A percentile compares a stretch with the other conserved stretches of the same genome.
Conservation (phyloP, 2,797 vertebrate genomes). For the Hydrophis major region DNA sequence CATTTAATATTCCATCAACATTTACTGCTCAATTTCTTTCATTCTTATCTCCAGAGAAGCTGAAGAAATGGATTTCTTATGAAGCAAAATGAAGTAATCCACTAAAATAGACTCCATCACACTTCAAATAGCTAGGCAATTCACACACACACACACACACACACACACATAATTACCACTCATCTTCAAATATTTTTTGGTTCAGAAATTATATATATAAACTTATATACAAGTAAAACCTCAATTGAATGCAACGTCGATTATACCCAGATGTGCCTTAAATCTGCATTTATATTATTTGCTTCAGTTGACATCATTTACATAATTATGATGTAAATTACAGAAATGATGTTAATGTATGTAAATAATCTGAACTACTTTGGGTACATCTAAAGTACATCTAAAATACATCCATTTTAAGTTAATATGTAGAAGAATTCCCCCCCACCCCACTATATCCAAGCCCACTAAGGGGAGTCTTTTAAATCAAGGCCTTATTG, state of each 20-base stretch:
- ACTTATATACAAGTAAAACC: not conserved
- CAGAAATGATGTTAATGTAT: not conserved
- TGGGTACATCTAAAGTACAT: not conserved
- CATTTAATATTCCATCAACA: not conserved
- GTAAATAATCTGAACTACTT: not conserved
- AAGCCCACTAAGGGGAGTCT: not conserved
- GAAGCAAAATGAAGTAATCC: not conserved
- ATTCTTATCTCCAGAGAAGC: not conserved
- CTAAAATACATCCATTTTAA: not conserved
- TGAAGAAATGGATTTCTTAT: not conserved
- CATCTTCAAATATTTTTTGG: not conserved
- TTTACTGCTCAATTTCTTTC: not conserved
- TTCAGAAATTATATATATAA: not conserved
- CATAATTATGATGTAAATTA: not conserved
- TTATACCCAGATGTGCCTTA: not conserved
- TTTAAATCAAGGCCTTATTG: not conserved
- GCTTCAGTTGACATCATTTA: not conserved
- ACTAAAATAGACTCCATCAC: not conserved
- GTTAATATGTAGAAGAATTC: not conserved
- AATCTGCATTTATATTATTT: not conserved
- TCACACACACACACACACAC: not conserved
- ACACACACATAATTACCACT: not conserved
- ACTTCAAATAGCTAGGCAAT: not conserved
- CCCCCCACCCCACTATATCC: not conserved
- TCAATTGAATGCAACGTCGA: not conserved